These are phyloP conservation scores for Celastrina argiolus DNA, from an alignment of 2,888 invertebrate genomes.

Conservation along the genomic window DNA sequence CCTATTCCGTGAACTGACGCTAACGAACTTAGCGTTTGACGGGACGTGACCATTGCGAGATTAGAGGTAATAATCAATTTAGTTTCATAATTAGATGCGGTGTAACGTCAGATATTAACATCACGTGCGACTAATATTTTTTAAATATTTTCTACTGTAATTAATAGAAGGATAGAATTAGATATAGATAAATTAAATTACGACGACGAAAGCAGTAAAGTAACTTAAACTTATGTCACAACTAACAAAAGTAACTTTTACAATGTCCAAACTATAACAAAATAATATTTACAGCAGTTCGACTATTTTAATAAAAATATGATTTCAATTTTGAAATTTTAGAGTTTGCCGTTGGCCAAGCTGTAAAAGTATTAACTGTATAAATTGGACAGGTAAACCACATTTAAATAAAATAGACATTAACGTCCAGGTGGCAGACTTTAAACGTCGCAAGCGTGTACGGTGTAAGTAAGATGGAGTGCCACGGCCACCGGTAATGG, in stretches of 20 bases:
- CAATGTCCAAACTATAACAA: no score
- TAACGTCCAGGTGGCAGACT: not conserved
- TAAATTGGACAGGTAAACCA: not conserved
- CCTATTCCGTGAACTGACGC: not conserved
- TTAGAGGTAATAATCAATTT: conserved; percentile 13
- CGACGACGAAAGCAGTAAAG: no score
- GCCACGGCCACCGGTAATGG: not conserved
- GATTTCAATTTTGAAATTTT: no score
- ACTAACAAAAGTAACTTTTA: no score
- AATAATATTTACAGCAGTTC: no score
- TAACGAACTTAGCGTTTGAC: conserved; percentile 4
- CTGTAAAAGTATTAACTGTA: not conserved
- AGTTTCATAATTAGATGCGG: not conserved
- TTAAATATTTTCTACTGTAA: no score
- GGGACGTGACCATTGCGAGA: conserved; percentile 7
- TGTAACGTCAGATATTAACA: not conserved
- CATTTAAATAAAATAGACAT: not conserved
- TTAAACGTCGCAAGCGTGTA: not conserved
- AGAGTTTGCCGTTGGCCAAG: not conserved
- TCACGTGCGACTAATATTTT: not conserved
- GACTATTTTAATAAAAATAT: no score
- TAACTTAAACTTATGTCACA: no score
- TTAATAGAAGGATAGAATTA: no score
- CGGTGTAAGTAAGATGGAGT: conserved; percentile 16
- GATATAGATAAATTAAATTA: no score